Evolutionary conservation across 2,888 invertebrate species (phyloP), one percentile per base, ranked within the genome.

Genomic region (Xiphydria camelus): DNA sequence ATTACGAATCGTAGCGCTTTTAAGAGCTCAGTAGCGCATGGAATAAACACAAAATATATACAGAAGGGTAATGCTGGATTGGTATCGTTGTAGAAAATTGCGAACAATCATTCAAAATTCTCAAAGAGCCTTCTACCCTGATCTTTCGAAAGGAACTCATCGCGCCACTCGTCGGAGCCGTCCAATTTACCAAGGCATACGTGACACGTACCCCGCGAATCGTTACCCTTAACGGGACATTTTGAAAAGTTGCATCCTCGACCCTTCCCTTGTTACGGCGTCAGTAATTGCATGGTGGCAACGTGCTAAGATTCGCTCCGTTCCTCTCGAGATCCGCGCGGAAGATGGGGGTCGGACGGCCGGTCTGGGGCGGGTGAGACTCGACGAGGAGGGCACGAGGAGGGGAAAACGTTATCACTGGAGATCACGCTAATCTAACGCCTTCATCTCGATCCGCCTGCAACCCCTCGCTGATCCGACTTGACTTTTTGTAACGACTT

Each of bases 401-500:
- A 51, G 51, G 43, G 42, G 59, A 53, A 62, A 62, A 66, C 68
- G 68, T 68, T 70, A 73, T 72, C 73, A 66, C 62, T 61, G 62
- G 64, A 69, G 72, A 74, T 74, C 73, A 70, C 69, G 70, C 73
- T 74, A 74, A 74, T 74, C 71, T 70, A 61, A 64, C 62, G 58
- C 62, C 56, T 61, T 56, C 57, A 53, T 55, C 51, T 26, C 26
- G 10, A 26, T 26, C 14, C 26, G 26, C 31, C 18, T 44, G 31
- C 43, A 35, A 31, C 36, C 31, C 43, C 17, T 21, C 36, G 29
- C 17, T 40, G 58, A 62, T 62, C 59, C 62, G 57, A 62, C 62
- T 61, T 62, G 66, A 69, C 68, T 70, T 70, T 71, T 71, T 68
- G 53, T 63, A 66, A 70, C 65, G 64, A 68, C 61, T 64, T 67